These are phyloP conservation scores for Rhabdomys dilectus DNA, from an alignment of 2,113 vertebrate species.

Conservation along the genomic window DNA sequence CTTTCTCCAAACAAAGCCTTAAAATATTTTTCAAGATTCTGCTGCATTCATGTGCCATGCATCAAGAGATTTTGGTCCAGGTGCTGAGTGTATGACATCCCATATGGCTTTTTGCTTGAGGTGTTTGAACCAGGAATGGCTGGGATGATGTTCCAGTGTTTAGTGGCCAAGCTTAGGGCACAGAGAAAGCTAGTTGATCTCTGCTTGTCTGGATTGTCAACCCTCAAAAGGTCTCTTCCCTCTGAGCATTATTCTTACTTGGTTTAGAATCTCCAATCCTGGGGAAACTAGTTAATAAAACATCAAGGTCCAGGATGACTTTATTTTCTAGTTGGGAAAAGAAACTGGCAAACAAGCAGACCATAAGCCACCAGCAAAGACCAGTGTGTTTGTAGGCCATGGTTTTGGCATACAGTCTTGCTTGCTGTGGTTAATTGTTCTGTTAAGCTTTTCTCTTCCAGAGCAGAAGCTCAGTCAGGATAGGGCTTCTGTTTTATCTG, in stretches of 20 bases:
- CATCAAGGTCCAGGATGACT: neutral
- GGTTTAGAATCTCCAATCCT: conserved; percentile 44
- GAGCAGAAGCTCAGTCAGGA: neutral
- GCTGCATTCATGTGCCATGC: neutral
- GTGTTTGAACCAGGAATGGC: neutral
- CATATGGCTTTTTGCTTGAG: neutral
- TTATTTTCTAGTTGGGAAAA: neutral
- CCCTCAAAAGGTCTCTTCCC: conserved; percentile 33
- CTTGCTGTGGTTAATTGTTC: neutral
- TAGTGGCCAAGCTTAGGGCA: neutral
- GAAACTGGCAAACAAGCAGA: neutral
- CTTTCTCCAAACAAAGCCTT: conserved; percentile 81
- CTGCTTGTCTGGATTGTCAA: conserved; percentile 43
- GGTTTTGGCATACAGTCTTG: neutral
- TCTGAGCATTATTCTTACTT: conserved; percentile 58
- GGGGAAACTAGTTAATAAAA: conserved; percentile 31
- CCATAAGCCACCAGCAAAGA: neutral
- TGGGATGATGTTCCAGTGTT: neutral
- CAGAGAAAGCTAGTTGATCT: conserved; percentile 50
- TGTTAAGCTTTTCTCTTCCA: neutral
- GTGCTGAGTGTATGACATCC: neutral
- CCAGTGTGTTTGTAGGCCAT: neutral
- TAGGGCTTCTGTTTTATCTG: neutral
- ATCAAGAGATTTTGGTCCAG: too few species aligned
- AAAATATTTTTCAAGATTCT: conserved; percentile 65